Percentiles rank a stretch among this genome's conserved stretches.
These are phyloP conservation scores for Hybognathus amarus DNA, from an alignment of 2,797 vertebrate species.

Conservation along the genomic window DNA sequence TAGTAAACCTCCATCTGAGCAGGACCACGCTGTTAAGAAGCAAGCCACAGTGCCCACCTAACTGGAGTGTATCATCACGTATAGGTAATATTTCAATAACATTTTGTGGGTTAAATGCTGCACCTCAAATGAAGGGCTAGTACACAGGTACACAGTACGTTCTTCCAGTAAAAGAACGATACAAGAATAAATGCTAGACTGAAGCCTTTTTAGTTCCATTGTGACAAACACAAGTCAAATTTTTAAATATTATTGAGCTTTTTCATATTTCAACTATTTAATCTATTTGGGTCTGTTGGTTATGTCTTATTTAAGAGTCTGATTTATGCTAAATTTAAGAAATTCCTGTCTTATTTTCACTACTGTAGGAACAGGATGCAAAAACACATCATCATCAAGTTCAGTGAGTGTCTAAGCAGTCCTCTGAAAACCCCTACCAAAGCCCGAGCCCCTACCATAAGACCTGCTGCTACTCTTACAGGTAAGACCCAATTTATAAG, in stretches of 20 bases:
- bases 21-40: slow-evolving; percentile 63
- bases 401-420: slow-evolving; percentile 46
- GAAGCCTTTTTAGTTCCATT: not conserved
- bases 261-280: not conserved
- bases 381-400: slow-evolving; percentile 47
- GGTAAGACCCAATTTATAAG: slow-evolving; percentile 64
- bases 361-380: slow-evolving; percentile 63
- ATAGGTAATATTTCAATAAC: slow-evolving; percentile 25
- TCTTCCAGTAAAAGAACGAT: not conserved
- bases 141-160: no score
- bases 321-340: not conserved
- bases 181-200: not conserved
- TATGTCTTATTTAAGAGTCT: not conserved
- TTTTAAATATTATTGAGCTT: not conserved
- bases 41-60: slow-evolving; percentile 59
- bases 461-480: slow-evolving; percentile 25
- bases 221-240: not conserved
- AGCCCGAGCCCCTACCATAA: slow-evolving; percentile 56
- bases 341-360: slow-evolving; percentile 23
- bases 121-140: not conserved
- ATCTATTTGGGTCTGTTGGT: not conserved
- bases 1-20: slow-evolving; percentile 59
- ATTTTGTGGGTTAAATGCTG: not conserved
- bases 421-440: slow-evolving; percentile 59
- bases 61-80: slow-evolving; percentile 66